A percentile compares a stretch with the other conserved stretches of the same genome.
phyloP scores from a whole-genome alignment of 2,888 invertebrate genomes.

The Brachyptera putata region DNA sequence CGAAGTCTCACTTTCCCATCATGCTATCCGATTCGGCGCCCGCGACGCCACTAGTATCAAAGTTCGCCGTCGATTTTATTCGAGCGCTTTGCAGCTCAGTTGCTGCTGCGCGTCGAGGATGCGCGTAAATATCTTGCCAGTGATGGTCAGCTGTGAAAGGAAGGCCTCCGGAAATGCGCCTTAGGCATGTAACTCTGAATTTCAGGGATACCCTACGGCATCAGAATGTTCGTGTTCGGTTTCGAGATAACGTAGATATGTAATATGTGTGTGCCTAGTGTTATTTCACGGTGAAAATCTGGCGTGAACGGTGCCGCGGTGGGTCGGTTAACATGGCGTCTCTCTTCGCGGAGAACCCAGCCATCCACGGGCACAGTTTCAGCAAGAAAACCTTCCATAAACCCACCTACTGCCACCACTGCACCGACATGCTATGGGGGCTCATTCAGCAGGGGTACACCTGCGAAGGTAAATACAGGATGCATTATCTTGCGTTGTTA shows the following conservation, averaged over 20 bases:
- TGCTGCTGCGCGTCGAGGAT: conserved; percentile 26
- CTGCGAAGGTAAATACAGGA: conserved; percentile 67
- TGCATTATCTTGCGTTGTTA: conserved; percentile 30
- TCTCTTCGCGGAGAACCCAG: conserved; percentile 53
- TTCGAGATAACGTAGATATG: conserved; percentile 56
- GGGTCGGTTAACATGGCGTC: conserved; percentile 57
- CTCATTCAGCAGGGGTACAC: conserved; percentile 99
- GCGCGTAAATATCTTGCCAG: conserved; percentile 28
- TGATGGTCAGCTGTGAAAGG: conserved; percentile 41
- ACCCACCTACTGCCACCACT: conserved; percentile 99
- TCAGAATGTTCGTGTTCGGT: conserved; percentile 55
- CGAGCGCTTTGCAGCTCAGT: conserved; percentile 16
- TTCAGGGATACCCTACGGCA: conserved; percentile 45
- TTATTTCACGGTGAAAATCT: conserved; percentile 58
- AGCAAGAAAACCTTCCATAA: conserved; percentile 99
- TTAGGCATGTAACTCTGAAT: conserved; percentile 42
- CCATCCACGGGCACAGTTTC: conserved; percentile 89
- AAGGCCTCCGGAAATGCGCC: conserved; percentile 42
- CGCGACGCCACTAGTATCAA: conserved; percentile 15
- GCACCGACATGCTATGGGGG: conserved; percentile 99
- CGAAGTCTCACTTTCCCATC: too few relatives aligned
- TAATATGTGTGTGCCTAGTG: conserved; percentile 46
- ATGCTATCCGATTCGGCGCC: conserved; percentile 17
- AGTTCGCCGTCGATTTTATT: conserved; percentile 7
- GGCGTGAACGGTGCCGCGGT: conserved; percentile 56